These are phyloP conservation scores for Antennarius striatus DNA, from an alignment of 2,113 vertebrate species.

Conservation along the genomic window DNA sequence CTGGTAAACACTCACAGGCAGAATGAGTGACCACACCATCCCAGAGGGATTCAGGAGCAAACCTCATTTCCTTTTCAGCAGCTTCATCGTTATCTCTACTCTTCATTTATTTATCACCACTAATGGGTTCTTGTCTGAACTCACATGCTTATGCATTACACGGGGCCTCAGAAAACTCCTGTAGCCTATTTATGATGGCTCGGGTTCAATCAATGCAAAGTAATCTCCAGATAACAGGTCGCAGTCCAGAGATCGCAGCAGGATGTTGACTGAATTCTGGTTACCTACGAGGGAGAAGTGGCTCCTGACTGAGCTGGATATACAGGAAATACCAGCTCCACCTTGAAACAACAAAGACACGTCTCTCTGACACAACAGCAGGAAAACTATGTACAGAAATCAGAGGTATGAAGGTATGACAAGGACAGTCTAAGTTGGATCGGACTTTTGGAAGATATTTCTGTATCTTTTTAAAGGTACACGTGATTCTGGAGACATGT, in stretches of 20 bases:
- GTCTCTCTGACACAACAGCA: slow-evolving; percentile 34
- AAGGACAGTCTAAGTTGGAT: neutral
- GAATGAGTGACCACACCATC: slow-evolving; percentile 6
- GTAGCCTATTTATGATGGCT: neutral
- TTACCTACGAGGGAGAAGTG: neutral
- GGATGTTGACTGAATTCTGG: slow-evolving; percentile 6
- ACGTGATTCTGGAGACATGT: neutral
- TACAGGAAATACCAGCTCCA: slow-evolving; percentile 80
- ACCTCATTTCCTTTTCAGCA: slow-evolving; percentile 34
- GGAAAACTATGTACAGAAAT: slow-evolving; percentile 15
- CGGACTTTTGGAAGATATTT: too few species aligned
- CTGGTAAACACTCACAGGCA: slow-evolving; percentile 4
- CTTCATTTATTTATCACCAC: slow-evolving; percentile 73
- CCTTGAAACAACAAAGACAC: slow-evolving; percentile 63
- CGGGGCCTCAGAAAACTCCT: neutral
- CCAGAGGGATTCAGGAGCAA: slow-evolving; percentile 21
- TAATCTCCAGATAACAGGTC: neutral
- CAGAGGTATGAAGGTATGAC: neutral
- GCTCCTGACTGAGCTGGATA: slow-evolving; percentile 63
- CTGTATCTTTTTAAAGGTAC: too few species aligned
- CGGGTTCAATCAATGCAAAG: slow-evolving; percentile 1
- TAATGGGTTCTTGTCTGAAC: slow-evolving; percentile 65
- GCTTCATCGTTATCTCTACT: slow-evolving; percentile 41
- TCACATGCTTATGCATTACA: slow-evolving; percentile 50
- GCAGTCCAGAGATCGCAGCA: neutral